These are phyloP conservation scores for Phymastichus coffea DNA, from an alignment of 1,140 invertebrate genomes.

Conservation along the genomic window DNA sequence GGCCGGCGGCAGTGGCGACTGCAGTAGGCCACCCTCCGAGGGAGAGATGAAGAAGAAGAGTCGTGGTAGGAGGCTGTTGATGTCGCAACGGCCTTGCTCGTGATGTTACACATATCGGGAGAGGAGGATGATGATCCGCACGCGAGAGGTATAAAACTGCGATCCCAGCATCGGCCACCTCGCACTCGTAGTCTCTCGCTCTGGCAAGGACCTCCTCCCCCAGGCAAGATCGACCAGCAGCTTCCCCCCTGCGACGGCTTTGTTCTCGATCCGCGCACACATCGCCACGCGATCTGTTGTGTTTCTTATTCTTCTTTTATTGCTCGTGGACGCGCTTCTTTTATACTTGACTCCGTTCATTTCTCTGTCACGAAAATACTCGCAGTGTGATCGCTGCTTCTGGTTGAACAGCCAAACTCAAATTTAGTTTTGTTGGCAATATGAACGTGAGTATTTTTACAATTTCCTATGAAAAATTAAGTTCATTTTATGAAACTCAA, in stretches of 20 bases:
- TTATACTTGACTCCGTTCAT: too few relatives aligned
- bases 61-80: background rate
- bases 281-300: background rate
- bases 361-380: background rate
- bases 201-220: conserved; percentile 32
- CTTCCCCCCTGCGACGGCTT: background rate
- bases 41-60: background rate
- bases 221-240: background rate
- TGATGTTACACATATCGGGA: background rate
- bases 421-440: background rate
- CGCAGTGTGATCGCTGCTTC: background rate
- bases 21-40: background rate
- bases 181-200: conserved; percentile 44
- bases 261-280: background rate
- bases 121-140: conserved; percentile 40
- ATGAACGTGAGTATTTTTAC: conserved; percentile 17
- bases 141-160: conserved; percentile 51
- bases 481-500: too few relatives aligned
- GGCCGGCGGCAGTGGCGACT: conserved; percentile 29
- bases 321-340: too few relatives aligned
- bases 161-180: conserved; percentile 47
- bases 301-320: background rate
- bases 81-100: background rate
- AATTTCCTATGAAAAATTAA: too few relatives aligned
- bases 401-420: too few relatives aligned